phyloP scores from a whole-genome alignment of 2,113 vertebrate genomes.

The Leptobrachium leishanense region DNA sequence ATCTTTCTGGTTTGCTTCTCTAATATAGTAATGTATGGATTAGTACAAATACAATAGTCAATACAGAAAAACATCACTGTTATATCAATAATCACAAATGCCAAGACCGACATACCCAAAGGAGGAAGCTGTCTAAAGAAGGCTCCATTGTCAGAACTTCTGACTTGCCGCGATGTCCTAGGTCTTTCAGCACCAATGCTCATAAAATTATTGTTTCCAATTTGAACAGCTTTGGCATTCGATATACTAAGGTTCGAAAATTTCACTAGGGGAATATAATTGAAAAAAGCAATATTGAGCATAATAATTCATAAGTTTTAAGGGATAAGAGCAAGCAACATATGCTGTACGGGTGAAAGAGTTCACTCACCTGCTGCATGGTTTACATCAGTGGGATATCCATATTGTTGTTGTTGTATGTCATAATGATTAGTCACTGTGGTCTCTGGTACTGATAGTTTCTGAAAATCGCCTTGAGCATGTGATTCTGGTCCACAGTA shows the following conservation, averaged over 20 bases:
- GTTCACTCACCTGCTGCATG: conserved; percentile 6
- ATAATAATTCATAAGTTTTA: background rate
- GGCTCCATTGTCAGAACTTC: background rate
- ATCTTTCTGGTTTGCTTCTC: too few species aligned
- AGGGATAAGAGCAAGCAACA: too few species aligned
- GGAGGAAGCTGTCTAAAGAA: conserved; percentile 42
- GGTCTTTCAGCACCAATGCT: conserved; percentile 41
- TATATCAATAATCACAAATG: too few species aligned
- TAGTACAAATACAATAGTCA: too few species aligned
- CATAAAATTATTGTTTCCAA: conserved; percentile 69
- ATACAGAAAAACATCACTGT: too few species aligned
- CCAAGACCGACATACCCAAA: conserved; percentile 64
- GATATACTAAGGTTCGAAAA: conserved; percentile 56
- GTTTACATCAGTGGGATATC: background rate
- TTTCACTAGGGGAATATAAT: conserved; percentile 43
- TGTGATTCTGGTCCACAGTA: background rate
- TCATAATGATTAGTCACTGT: background rate
- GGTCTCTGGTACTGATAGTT: conserved; percentile 16
- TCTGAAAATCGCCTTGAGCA: background rate
- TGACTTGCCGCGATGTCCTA: background rate
- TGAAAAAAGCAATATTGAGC: conserved; percentile 33
- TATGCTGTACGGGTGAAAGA: background rate
- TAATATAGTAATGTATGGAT: too few species aligned
- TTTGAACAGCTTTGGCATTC: conserved; percentile 66
- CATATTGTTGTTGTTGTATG: background rate